phyloP scores from a whole-genome alignment of 2,888 invertebrate genomes.

The Drosophila conformis region DNA sequence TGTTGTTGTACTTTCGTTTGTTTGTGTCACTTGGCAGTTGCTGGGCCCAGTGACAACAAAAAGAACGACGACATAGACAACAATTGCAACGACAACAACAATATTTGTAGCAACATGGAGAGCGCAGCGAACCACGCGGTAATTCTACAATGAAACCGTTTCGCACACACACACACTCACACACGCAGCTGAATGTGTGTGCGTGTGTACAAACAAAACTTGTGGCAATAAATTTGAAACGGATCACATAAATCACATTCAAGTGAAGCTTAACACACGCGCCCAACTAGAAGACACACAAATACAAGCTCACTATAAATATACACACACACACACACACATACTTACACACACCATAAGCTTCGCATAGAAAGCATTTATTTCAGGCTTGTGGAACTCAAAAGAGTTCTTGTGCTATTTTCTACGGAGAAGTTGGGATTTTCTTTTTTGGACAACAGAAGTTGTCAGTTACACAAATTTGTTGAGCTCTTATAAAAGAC shows the following conservation, averaged over 20 bases:
- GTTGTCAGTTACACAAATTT: constrained; percentile 3
- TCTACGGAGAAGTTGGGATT: neutral
- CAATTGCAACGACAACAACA: constrained; percentile 49
- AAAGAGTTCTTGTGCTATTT: constrained; percentile 2
- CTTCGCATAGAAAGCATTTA: constrained; percentile 50
- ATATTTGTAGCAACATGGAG: constrained; percentile 51
- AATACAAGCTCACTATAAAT: constrained; percentile 42
- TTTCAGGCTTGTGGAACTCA: constrained; percentile 23
- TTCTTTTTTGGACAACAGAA: neutral
- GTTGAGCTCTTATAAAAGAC: neutral
- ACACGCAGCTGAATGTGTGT: constrained; percentile 2
- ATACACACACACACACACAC: constrained; percentile 10
- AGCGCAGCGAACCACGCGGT: constrained; percentile 64
- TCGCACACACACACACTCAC: constrained; percentile 33
- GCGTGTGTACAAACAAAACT: constrained; percentile 70
- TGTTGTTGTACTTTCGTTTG: constrained; percentile 56
- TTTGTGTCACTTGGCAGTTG: constrained; percentile 69
- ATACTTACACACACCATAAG: constrained; percentile 1
- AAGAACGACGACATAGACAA: constrained; percentile 46
- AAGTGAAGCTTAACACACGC: constrained; percentile 82
- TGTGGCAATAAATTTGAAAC: constrained; percentile 82
- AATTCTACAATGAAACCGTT: constrained; percentile 67
- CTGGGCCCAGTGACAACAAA: constrained; percentile 55
- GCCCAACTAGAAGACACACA: constrained; percentile 72
- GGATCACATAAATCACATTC: constrained; percentile 85